A percentile compares a stretch with the other conserved stretches of the same genome.
Evolutionary conservation across 2,888 invertebrate species (phyloP).

Genomic region (Thalpophila matura): DNA sequence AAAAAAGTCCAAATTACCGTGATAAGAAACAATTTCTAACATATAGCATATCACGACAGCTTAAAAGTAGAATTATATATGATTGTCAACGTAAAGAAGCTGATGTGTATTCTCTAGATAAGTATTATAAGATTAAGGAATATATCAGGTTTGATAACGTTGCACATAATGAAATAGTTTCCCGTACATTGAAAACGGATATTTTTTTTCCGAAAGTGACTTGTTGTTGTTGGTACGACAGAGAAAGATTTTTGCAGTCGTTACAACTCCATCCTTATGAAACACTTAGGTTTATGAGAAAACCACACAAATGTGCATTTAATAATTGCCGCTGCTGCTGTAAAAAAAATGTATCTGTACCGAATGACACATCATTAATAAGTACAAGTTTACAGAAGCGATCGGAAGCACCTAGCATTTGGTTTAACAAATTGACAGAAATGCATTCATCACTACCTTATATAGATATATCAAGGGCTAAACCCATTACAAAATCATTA

Average conservation of each 20-base stretch:
- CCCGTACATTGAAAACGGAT: neutral
- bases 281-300: slow-evolving; percentile 45
- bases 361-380: neutral
- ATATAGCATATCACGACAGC: neutral
- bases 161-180: neutral
- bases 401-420: slow-evolving; percentile 7
- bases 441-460: neutral
- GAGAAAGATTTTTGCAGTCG: slow-evolving; percentile 45
- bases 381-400: neutral
- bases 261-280: slow-evolving; percentile 6
- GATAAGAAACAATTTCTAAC: neutral
- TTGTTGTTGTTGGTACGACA: slow-evolving; percentile 70
- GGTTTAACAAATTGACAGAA: slow-evolving; percentile 12
- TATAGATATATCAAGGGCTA: neutral
- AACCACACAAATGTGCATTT: slow-evolving; percentile 57
- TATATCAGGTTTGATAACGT: slow-evolving; percentile 30
- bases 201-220: neutral
- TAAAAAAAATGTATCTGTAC: slow-evolving; percentile 2
- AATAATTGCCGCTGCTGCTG: slow-evolving; percentile 66
- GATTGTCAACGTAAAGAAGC: slow-evolving; percentile 30
- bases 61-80: slow-evolving; percentile 14
- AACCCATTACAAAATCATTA: slow-evolving; percentile 14
- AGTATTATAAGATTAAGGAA: slow-evolving; percentile 13
- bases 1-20: neutral
- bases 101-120: slow-evolving; percentile 38